phyloP scores from a whole-genome alignment of 1,140 invertebrate species.

The Steinernema feltiae region DNA sequence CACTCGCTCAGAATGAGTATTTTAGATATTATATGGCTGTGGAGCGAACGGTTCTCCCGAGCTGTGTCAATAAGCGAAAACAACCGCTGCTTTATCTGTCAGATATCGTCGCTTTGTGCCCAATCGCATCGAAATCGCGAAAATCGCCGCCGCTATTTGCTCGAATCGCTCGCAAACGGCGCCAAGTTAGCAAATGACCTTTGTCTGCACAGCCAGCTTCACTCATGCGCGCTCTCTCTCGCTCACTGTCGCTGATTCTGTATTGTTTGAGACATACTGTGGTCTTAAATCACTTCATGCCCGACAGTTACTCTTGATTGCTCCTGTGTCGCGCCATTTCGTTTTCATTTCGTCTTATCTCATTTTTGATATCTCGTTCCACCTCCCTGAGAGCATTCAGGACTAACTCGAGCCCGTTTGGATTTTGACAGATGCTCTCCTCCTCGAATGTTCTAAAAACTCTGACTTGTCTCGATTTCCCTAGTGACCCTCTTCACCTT shows the following conservation, averaged over 20 bases:
- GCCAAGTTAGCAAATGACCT: not conserved
- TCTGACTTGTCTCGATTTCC: not conserved
- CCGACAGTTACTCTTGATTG: not conserved
- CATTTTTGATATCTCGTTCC: too few relatives aligned
- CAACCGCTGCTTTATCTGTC: not conserved
- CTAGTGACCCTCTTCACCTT: not conserved
- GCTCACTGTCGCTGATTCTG: not conserved
- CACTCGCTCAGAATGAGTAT: not conserved
- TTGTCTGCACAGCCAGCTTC: too few relatives aligned
- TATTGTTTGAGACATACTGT: not conserved
- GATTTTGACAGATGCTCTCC: not conserved
- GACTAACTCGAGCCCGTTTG: too few relatives aligned
- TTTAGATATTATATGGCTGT: not conserved
- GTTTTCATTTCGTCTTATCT: not conserved
- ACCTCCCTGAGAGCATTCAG: too few relatives aligned
- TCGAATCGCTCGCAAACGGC: not conserved
- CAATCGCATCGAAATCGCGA: not conserved
- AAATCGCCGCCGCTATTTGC: not conserved
- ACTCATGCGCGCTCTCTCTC: too few relatives aligned
- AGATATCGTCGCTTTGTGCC: not conserved
- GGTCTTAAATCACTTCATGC: not conserved
- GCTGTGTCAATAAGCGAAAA: conserved; percentile 5
- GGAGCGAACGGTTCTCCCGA: not conserved
- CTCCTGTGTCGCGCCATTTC: not conserved
- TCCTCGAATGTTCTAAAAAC: not conserved